Evolutionary conservation across 64 coral and sea anemone species (phyloP).

Genomic region (Hydrozoanthus tunicans): DNA sequence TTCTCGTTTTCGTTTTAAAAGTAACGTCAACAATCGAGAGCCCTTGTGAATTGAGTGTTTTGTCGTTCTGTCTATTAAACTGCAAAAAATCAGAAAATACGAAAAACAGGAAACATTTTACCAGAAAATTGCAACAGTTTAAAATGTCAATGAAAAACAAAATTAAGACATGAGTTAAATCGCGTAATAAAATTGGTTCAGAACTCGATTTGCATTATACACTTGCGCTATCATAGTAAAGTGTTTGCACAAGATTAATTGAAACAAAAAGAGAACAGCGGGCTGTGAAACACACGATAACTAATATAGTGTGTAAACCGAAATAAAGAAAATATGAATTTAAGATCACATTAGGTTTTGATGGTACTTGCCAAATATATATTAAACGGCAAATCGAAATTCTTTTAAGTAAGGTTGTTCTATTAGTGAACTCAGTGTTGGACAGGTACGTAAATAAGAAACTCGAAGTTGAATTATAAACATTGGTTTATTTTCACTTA

Average conservation of each 20-base stretch:
- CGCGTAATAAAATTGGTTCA: not conserved
- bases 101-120: conserved; percentile 7
- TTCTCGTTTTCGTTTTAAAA: not conserved
- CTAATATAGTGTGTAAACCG: not conserved
- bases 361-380: no score
- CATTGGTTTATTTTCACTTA: not conserved
- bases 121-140: not conserved
- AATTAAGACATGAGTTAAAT: not conserved
- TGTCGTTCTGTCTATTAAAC: not conserved
- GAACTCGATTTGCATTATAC: not conserved
- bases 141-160: not conserved
- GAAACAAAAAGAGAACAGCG: not conserved
- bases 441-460: no score
- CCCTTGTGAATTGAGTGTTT: no score
- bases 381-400: no score
- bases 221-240: not conserved
- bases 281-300: no score
- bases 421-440: no score
- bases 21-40: not conserved
- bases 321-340: not conserved
- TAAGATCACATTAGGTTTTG: no score
- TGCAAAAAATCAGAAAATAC: not conserved
- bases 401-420: no score
- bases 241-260: not conserved
- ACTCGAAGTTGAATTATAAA: not conserved